phyloP scores from a whole-genome alignment of 2,888 invertebrate genomes.

The Sarcophaga carnaria region DNA sequence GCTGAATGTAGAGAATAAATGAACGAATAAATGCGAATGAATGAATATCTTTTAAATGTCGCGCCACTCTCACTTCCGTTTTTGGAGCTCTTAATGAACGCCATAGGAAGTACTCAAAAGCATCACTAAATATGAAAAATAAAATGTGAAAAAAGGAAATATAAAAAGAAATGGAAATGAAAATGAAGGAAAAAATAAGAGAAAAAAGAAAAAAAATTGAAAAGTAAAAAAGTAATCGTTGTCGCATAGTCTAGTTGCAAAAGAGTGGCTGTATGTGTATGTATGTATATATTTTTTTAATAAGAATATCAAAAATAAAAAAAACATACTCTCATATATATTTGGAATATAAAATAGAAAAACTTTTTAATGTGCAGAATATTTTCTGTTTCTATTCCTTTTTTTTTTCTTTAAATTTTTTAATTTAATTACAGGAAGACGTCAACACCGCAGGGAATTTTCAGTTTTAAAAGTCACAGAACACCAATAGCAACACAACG shows the following conservation, averaged over 20 bases:
- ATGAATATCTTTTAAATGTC: constrained; percentile 54
- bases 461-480: constrained; percentile 63
- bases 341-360: constrained; percentile 11
- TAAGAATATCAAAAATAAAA: constrained; percentile 21
- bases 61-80: constrained; percentile 62
- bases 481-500: constrained; percentile 53
- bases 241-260: constrained; percentile 33
- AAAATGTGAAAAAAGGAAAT: constrained; percentile 24
- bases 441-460: constrained; percentile 69
- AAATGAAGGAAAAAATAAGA: constrained; percentile 16
- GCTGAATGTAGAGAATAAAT: neutral
- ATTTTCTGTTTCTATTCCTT: neutral
- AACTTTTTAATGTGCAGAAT: neutral
- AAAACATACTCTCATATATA: neutral
- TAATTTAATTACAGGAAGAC: constrained; percentile 72
- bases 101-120: constrained; percentile 64
- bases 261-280: neutral
- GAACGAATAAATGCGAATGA: constrained; percentile 17
- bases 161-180: constrained; percentile 33
- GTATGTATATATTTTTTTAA: neutral
- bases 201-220: constrained; percentile 25
- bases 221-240: constrained; percentile 39
- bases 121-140: constrained; percentile 51
- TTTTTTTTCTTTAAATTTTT: constrained; percentile 66
- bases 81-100: constrained; percentile 58